Percentiles rank a stretch among this genome's conserved stretches.
Evolutionary conservation across 2,888 invertebrate species (phyloP).

Genomic region (Pachycephus smyrnensis): DNA sequence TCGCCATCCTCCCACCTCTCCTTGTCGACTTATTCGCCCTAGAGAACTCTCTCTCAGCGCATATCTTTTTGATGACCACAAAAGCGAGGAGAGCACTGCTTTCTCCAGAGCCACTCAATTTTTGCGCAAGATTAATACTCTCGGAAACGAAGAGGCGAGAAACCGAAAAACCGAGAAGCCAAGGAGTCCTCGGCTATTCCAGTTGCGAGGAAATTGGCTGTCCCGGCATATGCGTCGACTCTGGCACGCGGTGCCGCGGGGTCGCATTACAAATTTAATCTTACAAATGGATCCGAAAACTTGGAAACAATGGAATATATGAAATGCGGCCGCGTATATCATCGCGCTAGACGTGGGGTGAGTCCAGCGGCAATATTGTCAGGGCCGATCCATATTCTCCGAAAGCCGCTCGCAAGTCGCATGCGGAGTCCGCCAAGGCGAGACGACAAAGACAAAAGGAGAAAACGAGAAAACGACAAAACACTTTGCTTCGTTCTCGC

Average conservation of each 20-base stretch:
- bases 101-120: too few species aligned
- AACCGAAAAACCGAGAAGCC: too few species aligned
- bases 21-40: too few species aligned
- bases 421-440: slow-evolving; percentile 18
- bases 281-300: slow-evolving; percentile 76
- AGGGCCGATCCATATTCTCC: slow-evolving; percentile 64
- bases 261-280: slow-evolving; percentile 77
- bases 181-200: not conserved
- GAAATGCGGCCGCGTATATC: slow-evolving; percentile 66
- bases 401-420: slow-evolving; percentile 20
- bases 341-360: slow-evolving; percentile 48
- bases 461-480: slow-evolving; percentile 21
- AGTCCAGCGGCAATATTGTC: slow-evolving; percentile 65
- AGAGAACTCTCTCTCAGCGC: too few species aligned
- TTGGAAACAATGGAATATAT: slow-evolving; percentile 68
- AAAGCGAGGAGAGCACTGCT: too few species aligned
- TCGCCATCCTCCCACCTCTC: too few species aligned
- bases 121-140: too few species aligned
- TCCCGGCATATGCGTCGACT: slow-evolving; percentile 62
- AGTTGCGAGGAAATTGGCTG: slow-evolving; percentile 56
- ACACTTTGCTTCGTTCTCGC: slow-evolving; percentile 7
- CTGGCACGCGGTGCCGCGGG: slow-evolving; percentile 40
- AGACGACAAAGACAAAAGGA: slow-evolving; percentile 3
- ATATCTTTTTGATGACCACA: too few species aligned
- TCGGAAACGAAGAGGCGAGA: too few species aligned